These are phyloP conservation scores for Cataglyphis hispanica DNA, from an alignment of 1,140 invertebrate species.

Conservation along the genomic window DNA sequence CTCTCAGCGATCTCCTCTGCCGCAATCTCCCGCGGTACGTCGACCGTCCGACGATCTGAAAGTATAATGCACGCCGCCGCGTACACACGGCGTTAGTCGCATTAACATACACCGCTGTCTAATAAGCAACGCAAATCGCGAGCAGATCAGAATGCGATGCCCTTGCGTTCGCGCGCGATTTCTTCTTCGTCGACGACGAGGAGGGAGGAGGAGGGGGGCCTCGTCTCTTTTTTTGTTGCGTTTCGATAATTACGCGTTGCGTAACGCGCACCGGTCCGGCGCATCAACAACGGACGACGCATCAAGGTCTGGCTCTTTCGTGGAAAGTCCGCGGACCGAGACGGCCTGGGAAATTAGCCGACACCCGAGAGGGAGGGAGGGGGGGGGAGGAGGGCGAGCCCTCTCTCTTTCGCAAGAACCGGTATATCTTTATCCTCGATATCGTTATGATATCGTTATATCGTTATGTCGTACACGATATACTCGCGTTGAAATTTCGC, in stretches of 20 bases:
- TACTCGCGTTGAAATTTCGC: conserved; percentile 24
- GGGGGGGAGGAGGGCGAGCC: too few relatives aligned
- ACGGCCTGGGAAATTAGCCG: conserved; percentile 53
- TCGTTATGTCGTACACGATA: neutral
- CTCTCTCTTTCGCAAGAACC: conserved; percentile 45
- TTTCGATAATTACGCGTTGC: conserved; percentile 57
- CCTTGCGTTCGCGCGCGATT: conserved; percentile 37
- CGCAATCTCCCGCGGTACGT: conserved; percentile 64
- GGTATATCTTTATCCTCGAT: conserved; percentile 50
- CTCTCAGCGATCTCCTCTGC: conserved; percentile 68
- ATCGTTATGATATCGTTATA: conserved; percentile 29
- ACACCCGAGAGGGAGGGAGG: neutral
- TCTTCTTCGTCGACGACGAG: conserved; percentile 10
- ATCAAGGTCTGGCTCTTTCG: conserved; percentile 50
- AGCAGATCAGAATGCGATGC: conserved; percentile 59
- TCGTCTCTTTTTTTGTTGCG: neutral
- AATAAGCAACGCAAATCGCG: conserved; percentile 80
- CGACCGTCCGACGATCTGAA: conserved; percentile 77
- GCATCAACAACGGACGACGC: conserved; percentile 12
- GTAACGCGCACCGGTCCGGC: conserved; percentile 20
- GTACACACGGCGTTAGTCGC: conserved; percentile 61
- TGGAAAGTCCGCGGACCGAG: conserved; percentile 48
- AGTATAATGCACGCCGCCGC: conserved; percentile 77
- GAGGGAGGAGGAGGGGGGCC: too few relatives aligned
- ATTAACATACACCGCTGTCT: conserved; percentile 78